A percentile compares a stretch with the other conserved stretches of the same genome.
Evolutionary conservation across 2,888 invertebrate genomes (phyloP).

Genomic region (Temnothorax rugatulus): DNA sequence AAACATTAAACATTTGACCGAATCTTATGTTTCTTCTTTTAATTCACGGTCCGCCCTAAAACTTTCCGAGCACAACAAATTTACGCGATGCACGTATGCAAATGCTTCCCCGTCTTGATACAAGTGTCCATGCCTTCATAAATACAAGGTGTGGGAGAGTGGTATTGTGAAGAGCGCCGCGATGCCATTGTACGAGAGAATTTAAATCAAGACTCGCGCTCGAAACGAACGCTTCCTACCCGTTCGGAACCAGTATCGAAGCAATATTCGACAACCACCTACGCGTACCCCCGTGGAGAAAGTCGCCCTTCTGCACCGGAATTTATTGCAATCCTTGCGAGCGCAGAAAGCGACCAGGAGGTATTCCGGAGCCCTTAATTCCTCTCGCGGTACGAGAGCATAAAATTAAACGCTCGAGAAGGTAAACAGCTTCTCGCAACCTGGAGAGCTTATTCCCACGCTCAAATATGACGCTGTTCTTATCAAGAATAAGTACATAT

Average conservation of each 20-base stretch:
- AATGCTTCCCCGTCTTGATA: constrained; percentile 32
- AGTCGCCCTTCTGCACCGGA: constrained; percentile 76
- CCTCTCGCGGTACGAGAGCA: constrained; percentile 58
- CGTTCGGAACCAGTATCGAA: constrained; percentile 75
- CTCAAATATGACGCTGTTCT: constrained; percentile 22
- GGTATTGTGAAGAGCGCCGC: constrained; percentile 47
- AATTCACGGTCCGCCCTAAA: constrained; percentile 25
- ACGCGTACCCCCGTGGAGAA: constrained; percentile 80
- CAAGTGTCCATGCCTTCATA: constrained; percentile 50
- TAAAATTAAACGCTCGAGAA: constrained; percentile 71
- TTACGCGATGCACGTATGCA: constrained; percentile 48
- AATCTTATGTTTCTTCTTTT: constrained; percentile 22
- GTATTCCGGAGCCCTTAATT: constrained; percentile 76
- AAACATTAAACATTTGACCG: constrained; percentile 8
- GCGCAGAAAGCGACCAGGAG: constrained; percentile 70
- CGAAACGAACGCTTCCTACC: constrained; percentile 73
- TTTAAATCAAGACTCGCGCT: constrained; percentile 68
- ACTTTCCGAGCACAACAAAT: constrained; percentile 21
- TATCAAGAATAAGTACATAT: constrained; percentile 14
- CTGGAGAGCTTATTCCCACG: constrained; percentile 55
- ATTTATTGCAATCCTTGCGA: constrained; percentile 78
- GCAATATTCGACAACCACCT: constrained; percentile 79
- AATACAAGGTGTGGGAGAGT: constrained; percentile 48
- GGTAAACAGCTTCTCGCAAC: constrained; percentile 62
- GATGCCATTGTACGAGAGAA: constrained; percentile 68